These are phyloP conservation scores for Lymantria monacha DNA, from an alignment of 2,888 invertebrate genomes.

Conservation along the genomic window DNA sequence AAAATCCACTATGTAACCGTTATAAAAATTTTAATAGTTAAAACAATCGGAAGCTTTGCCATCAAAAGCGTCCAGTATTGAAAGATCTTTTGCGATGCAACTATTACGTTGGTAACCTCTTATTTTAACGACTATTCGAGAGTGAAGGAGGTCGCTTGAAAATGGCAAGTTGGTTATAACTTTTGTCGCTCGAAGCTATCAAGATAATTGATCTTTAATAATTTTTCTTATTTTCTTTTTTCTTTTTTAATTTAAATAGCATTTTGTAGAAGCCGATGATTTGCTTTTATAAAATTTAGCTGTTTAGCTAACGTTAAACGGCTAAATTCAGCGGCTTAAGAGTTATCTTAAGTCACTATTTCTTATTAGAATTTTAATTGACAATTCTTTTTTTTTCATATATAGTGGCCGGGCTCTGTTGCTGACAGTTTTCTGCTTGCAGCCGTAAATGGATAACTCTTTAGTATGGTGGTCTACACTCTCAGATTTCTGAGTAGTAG, in stretches of 20 bases:
- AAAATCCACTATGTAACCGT: constrained; percentile 17
- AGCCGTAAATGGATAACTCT: no score
- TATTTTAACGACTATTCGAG: constrained; percentile 1
- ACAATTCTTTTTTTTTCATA: no score
- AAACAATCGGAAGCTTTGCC: constrained; percentile 49
- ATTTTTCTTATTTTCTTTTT: constrained; percentile 37
- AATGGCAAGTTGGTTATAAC: constrained; percentile 38
- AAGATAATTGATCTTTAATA: constrained; percentile 61
- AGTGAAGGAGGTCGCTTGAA: constrained; percentile 10
- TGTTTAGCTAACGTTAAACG: no score
- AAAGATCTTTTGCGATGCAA: constrained; percentile 21
- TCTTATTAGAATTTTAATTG: no score
- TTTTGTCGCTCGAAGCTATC: constrained; percentile 46
- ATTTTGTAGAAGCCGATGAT: constrained; percentile 18
- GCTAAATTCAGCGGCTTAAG: no score
- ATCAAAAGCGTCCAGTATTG: constrained; percentile 38
- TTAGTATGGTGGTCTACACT: no score
- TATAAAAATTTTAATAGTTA: constrained; percentile 37
- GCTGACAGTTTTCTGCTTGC: no score
- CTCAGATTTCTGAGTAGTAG: no score
- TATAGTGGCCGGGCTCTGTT: no score
- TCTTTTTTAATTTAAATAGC: constrained; percentile 20
- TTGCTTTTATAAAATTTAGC: constrained; percentile 10
- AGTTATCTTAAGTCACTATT: no score
- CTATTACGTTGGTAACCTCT: neutral